A percentile compares a stretch with the other conserved stretches of the same genome.
These are phyloP conservation scores for Zelostemma sp. DNA, from an alignment of 1,140 invertebrate species.

Conservation along the genomic window DNA sequence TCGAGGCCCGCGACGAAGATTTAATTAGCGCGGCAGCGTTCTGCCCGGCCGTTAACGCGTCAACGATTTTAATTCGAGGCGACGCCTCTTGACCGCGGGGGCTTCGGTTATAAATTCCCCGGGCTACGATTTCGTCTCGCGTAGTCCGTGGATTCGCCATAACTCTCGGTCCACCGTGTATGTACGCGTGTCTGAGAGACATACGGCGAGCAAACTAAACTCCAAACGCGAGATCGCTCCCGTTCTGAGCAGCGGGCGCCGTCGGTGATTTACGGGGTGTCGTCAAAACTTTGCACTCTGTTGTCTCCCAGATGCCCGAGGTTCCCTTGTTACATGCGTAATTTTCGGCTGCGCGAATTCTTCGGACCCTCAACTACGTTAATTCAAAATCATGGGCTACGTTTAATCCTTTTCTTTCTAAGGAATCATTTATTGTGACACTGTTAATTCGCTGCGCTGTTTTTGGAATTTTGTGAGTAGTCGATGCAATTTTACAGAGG, in stretches of 20 bases:
- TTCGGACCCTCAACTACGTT: constrained; percentile 25
- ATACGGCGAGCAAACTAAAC: constrained; percentile 60
- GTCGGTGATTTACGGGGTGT: constrained; percentile 65
- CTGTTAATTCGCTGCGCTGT: no score
- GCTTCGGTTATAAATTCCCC: constrained; percentile 49
- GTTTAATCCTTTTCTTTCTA: no score
- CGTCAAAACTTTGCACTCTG: constrained; percentile 68
- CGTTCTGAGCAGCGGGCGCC: constrained; percentile 51
- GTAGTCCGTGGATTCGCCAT: constrained; percentile 26
- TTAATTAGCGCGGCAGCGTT: constrained; percentile 53
- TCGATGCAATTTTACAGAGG: no score
- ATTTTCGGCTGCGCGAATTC: constrained; percentile 36
- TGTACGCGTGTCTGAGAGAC: constrained; percentile 48
- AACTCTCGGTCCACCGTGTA: constrained; percentile 56
- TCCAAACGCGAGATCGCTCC: constrained; percentile 42
- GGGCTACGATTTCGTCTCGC: constrained; percentile 42
- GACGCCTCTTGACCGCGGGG: constrained; percentile 47
- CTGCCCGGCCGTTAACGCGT: constrained; percentile 46
- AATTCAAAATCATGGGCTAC: no score
- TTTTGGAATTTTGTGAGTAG: no score
- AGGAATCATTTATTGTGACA: no score
- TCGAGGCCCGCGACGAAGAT: constrained; percentile 37
- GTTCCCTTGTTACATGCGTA: constrained; percentile 40
- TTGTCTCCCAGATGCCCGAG: constrained; percentile 41
- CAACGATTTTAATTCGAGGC: constrained; percentile 55